Conservation (phyloP, 35 echinoderm and acorn worm species). For the Chiridota heheva region DNA sequence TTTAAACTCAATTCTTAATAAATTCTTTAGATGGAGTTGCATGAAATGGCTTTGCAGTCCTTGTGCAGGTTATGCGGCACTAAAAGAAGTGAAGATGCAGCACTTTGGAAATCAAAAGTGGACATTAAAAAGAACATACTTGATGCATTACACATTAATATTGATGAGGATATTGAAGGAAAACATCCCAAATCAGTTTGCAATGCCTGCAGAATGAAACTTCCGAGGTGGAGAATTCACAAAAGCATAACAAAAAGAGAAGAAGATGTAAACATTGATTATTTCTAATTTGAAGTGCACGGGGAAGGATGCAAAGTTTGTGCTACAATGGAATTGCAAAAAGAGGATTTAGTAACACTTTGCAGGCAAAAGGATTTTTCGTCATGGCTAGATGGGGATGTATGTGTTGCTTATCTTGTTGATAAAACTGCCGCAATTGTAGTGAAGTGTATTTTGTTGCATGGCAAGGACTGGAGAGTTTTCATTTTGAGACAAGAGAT, state of each 20-base stretch:
- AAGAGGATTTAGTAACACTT: background rate
- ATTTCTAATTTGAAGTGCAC: background rate
- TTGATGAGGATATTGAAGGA: background rate
- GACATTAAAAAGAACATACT: background rate
- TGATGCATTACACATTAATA: background rate
- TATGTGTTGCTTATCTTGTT: too few relatives aligned
- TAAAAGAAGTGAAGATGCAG: background rate
- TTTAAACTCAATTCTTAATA: too few relatives aligned
- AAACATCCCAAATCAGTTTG: background rate
- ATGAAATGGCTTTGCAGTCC: too few relatives aligned
- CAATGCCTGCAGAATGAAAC: background rate
- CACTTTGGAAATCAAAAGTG: background rate
- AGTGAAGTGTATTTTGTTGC: too few relatives aligned
- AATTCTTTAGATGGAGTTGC: too few relatives aligned
- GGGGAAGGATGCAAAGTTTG: background rate
- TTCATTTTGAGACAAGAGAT: background rate
- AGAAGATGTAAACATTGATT: background rate
- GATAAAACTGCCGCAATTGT: too few relatives aligned
- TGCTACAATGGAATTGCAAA: background rate
- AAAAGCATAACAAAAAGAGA: background rate
- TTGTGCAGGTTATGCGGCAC: constrained; percentile 2
- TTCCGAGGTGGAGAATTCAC: background rate
- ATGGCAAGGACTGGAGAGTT: background rate
- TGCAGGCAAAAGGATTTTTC: background rate
- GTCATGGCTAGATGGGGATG: too few relatives aligned